Conservation (phyloP, 1,140 invertebrate species). For the Globodera ellingtonae region DNA sequence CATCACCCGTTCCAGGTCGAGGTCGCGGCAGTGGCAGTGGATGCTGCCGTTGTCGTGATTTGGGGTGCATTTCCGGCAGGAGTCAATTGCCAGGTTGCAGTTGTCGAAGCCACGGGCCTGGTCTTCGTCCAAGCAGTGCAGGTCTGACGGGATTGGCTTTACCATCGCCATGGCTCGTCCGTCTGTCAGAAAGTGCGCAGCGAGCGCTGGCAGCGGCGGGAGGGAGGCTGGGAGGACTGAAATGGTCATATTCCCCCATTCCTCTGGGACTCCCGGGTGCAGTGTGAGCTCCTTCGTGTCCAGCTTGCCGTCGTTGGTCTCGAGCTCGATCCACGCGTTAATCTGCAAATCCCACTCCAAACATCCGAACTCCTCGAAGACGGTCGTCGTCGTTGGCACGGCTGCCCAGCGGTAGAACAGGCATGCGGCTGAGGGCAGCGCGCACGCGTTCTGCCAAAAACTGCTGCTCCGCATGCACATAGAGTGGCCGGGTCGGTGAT, state of each 20-base stretch:
- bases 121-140: too few species aligned
- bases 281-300: background rate
- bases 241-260: conserved; percentile 10
- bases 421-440: background rate
- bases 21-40: too few species aligned
- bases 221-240: background rate
- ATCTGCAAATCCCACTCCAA: background rate
- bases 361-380: background rate
- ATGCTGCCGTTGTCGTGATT: too few species aligned
- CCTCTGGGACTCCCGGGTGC: background rate
- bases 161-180: too few species aligned
- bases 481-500: background rate
- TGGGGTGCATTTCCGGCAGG: too few species aligned
- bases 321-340: background rate
- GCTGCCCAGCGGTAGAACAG: conserved; percentile 7
- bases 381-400: background rate
- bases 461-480: background rate
- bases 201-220: background rate
- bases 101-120: too few species aligned
- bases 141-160: too few species aligned
- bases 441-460: background rate
- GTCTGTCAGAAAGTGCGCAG: too few species aligned
- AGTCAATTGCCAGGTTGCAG: too few species aligned
- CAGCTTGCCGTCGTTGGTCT: too few species aligned
- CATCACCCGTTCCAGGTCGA: too few species aligned